Conservation (phyloP, 2,113 vertebrate genomes). For the Gymnorhina tibicen region DNA sequence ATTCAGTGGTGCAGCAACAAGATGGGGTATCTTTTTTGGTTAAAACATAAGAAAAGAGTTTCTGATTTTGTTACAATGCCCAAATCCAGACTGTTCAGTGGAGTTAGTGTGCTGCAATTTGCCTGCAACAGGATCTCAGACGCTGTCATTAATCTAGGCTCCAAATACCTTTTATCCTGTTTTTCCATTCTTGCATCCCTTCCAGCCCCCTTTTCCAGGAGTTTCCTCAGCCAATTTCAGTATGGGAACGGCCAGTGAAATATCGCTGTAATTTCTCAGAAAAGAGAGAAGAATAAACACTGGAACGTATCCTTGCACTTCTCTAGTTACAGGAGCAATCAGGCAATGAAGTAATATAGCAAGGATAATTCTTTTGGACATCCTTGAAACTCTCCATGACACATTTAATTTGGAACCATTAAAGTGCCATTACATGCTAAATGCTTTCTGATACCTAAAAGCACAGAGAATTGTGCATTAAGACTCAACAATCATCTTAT, state of each 20-base stretch:
- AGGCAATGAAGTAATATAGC: not conserved
- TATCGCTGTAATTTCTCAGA: not conserved
- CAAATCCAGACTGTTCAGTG: not conserved
- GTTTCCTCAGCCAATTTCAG: not conserved
- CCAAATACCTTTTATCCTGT: not conserved
- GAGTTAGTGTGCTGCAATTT: not conserved
- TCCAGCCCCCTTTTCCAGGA: not conserved
- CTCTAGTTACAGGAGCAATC: not conserved
- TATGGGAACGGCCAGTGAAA: not conserved
- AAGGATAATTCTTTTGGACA: not conserved
- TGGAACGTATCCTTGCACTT: not conserved
- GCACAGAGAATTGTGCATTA: not conserved
- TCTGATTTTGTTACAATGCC: not conserved
- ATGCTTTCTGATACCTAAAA: not conserved
- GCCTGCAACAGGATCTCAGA: not conserved
- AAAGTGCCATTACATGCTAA: not conserved
- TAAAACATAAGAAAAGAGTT: not conserved
- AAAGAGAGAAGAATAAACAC: not conserved
- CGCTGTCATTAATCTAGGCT: not conserved
- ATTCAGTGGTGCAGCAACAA: not conserved
- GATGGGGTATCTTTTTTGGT: not conserved
- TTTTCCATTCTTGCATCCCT: not conserved
- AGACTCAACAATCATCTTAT: not conserved
- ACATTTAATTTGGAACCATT: not conserved
- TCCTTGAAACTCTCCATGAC: not conserved